Base-by-base conservation (phyloP, 2,888 invertebrate species). In the Pheosia tremula region DNA sequence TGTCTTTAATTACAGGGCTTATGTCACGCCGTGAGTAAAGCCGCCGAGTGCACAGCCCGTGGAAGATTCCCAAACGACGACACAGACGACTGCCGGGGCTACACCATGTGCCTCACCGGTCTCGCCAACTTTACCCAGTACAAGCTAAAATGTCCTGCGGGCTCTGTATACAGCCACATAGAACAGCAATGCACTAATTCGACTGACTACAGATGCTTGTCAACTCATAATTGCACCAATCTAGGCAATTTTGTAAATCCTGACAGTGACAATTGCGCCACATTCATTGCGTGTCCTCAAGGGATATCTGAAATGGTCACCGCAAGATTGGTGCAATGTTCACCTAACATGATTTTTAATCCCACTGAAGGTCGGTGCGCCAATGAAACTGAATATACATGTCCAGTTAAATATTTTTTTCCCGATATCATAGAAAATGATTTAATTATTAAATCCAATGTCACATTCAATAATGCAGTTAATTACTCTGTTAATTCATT, bases 61-160 rank as follows among this genome's bases (percentile, higher is more conserved):
- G 93, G 92, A 60, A 85, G 87, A 65, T 93, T 86, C 62, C 87
- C 90, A 3, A 87, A 90, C 67, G 81, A 88, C 57, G 78, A 82
- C 36, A 74, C 75, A 3, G 72, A 78, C 5, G 83, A 87, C 57
- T 93, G 93, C 62, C 78, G 85, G 4, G 91, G 91, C 0, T 92
- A 85, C 69, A 85, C 87, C n/a, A 87, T 91, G 75, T 93, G 93
- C 61, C 72, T 92, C 0, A 72, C 75, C 7, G 80, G 83, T 0
- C 69, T 78, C 0, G 73, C 70, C 3, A 81, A 77, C 11, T 90
- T 84, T 66, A 83, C 83, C 3, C 83, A 87, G 50, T 85, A 88
- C 74, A 84, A 88, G 63, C 81, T 92, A 0, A 74, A 75, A 3
- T 93, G 93, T 61, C 93, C 93, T 0, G 69, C 80, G 13, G 81